Evolutionary conservation across 2,113 vertebrate species (phyloP), one percentile per base, ranked within the genome.

Genomic region (Galemys pyrenaicus): DNA sequence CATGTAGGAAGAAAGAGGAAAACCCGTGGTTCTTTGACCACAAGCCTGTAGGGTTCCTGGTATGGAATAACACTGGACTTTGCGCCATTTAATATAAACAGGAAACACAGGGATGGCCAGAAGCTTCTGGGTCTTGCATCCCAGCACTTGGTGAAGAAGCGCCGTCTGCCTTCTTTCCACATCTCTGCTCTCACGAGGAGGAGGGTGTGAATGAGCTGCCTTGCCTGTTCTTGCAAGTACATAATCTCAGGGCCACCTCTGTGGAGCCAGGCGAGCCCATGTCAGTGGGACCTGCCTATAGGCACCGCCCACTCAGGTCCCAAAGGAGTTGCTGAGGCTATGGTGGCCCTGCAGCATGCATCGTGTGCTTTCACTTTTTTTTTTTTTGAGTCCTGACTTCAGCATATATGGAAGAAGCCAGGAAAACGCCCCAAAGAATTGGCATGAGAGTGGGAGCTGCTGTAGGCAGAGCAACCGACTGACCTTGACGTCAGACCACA

Each of bases 41-140:
- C 7, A 54, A n/a, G 4, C 51, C 85, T 91, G 46, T 77, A 77
- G 32, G 41, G 15, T 74, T 91, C 51, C 58, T 74, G 24, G 16
- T 68, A 41, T 13, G 56, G 70, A 80, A 83, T 71, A 89, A 73
- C 46, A 9, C 19, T 75, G 13, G n/a, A 67, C 39, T 90, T 96
- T 64, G 44, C 32, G 6, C 16, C 46, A 46, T 78, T 88, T 1
- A 70, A 37, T 79, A 28, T 94, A 88, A 96, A 92, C 71, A 92
- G 64, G 84, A 90, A 71, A 13, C 6, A 93, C 13, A 46, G 44
- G 73, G 30, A 74, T 70, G 19, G 75, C 44, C 54, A 92, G 78
- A 68, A 44, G 41, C 58, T 67, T 62, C 39, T 94, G 86, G 86
- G 70, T 67, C 77, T 74, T 87, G 26, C 35, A 0, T 95, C 26